phyloP scores from a whole-genome alignment of 2,888 invertebrate species.

The Maniola hyperantus region DNA sequence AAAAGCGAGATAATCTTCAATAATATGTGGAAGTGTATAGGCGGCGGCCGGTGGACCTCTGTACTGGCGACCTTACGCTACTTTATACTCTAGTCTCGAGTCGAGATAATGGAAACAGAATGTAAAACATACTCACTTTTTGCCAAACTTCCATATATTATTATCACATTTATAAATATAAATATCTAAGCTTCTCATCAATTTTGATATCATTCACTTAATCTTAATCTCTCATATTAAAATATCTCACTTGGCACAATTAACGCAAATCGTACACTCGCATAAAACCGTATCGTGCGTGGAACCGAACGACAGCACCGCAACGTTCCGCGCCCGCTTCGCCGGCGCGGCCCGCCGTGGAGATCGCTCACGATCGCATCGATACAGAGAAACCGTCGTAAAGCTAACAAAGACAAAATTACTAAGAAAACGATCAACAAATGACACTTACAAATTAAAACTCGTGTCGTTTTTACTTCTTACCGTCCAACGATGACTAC shows the following conservation, averaged over 20 bases:
- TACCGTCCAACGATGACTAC: conserved; percentile 76
- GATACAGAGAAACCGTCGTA: conserved; percentile 75
- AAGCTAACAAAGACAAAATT: conserved; percentile 81
- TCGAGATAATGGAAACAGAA: conserved; percentile 55
- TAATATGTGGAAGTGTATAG: conserved; percentile 74
- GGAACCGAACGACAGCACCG: conserved; percentile 51
- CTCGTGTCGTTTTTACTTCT: conserved; percentile 72
- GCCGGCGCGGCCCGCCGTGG: conserved; percentile 32
- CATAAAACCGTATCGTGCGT: conserved; percentile 57
- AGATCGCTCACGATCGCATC: conserved; percentile 38
- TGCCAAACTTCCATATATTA: conserved; percentile 81
- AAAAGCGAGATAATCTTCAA: conserved; percentile 71
- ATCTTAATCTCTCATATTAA: conserved; percentile 78
- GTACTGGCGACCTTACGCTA: conserved; percentile 37
- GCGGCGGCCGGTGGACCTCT: neutral
- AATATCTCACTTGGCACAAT: conserved; percentile 82
- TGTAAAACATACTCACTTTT: conserved; percentile 65
- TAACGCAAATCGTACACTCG: conserved; percentile 75
- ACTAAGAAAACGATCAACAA: conserved; percentile 81
- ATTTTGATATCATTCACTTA: conserved; percentile 81
- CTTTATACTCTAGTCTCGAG: conserved; percentile 50
- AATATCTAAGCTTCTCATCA: conserved; percentile 76
- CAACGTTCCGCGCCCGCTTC: conserved; percentile 57
- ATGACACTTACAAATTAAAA: conserved; percentile 80
- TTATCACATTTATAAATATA: conserved; percentile 79